These are phyloP conservation scores for Serinus canaria DNA, from an alignment of 2,113 vertebrate species.

Conservation along the genomic window DNA sequence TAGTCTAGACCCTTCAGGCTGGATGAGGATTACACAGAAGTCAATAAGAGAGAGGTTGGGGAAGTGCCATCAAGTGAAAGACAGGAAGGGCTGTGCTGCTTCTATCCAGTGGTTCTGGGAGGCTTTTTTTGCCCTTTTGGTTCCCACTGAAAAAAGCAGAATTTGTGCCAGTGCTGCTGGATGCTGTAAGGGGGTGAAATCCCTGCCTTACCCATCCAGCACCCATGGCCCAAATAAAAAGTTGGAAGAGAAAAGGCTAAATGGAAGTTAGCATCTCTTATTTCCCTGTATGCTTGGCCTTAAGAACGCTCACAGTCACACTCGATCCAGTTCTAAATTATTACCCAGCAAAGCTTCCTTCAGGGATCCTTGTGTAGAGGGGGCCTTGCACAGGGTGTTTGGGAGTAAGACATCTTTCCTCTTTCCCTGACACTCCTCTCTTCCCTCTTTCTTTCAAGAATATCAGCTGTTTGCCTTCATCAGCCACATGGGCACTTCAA, in stretches of 20 bases:
- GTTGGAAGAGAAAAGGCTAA: background rate
- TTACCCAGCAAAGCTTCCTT: background rate
- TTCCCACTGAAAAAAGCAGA: background rate
- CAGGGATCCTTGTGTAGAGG: background rate
- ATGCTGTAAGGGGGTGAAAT: background rate
- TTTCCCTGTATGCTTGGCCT: background rate
- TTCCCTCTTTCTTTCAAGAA: slow-evolving; percentile 70
- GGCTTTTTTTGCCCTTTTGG: background rate
- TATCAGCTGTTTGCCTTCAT: slow-evolving; percentile 98
- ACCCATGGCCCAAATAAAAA: background rate
- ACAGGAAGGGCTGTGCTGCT: background rate
- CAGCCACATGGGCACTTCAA: slow-evolving; percentile 99
- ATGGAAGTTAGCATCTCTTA: background rate
- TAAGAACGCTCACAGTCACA: background rate
- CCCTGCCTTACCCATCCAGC: background rate
- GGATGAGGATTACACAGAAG: background rate
- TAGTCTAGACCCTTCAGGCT: background rate
- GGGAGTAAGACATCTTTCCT: background rate
- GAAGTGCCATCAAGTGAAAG: background rate
- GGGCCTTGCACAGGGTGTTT: background rate
- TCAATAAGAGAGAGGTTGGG: background rate
- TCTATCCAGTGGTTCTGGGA: background rate
- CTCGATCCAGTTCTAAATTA: background rate
- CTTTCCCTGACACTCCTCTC: background rate
- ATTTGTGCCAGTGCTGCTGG: background rate